Base-by-base conservation (phyloP, 2,113 vertebrate genomes). In the Lepus americanus region DNA sequence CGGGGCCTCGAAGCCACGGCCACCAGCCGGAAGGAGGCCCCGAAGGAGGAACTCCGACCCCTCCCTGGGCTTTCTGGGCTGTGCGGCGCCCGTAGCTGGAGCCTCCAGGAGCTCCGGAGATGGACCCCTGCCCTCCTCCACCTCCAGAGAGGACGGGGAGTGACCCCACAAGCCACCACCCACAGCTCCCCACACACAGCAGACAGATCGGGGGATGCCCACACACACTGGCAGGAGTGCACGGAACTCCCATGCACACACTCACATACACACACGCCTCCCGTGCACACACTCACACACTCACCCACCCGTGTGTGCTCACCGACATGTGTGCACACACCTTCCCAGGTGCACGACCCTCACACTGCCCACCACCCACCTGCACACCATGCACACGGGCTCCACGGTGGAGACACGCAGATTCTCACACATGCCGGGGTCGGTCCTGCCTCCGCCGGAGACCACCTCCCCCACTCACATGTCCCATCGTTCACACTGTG, bases 271-370 rank as follows among this genome's bases (percentile, higher is more conserved):
- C 9, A 25, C 39, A 49, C 39, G 19, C 8, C 51, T 70, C 9
- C 31, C 36, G 14, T 9, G 13, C 59, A 87, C 13, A 25, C 27
- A 19, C n/a, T 17, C 67, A 7, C 23, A 3, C 23, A 20, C 25
- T 1, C 1, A 4, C 67, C 29, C 44, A 6, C 6, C 23, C 39
- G 31, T 7, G 27, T n/a, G 63, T 5, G 27, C 49, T n/a, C 51
- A 20, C 51, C 33, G 55, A 31, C 3, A 14, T 0, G 0, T 0
- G 2, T 22, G 13, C 23, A 27, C 5, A 6, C 39, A 19, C 33
- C 17, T 51, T 44, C 44, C 44, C 44, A 44, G 44, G 44, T 7
- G 44, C 44, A 44, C 39, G 6, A 44, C 8, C 2, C 66, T 7
- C 49, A 5, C 9, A 64, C 63, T 25, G 3, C 1, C 59, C 49